These are phyloP conservation scores for Aplysia californica DNA, from an alignment of 1,140 invertebrate species.

Conservation along the genomic window DNA sequence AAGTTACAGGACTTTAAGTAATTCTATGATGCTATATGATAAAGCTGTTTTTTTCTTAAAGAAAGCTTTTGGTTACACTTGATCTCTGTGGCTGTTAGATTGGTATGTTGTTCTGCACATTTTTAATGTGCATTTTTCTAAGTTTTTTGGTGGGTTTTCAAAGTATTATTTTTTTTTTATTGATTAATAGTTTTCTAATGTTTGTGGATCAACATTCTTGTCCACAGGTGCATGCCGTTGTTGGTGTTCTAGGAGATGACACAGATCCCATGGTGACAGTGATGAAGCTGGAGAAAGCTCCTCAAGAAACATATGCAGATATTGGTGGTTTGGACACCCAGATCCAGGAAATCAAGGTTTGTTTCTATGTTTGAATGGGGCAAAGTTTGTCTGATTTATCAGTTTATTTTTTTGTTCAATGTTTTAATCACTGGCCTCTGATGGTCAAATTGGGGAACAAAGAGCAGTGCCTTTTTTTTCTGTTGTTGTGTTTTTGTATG, in stretches of 20 bases:
- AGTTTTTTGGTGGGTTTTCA: too few relatives aligned
- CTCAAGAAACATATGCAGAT: conserved; percentile 99
- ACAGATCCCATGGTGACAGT: conserved; percentile 99
- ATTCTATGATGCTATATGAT: not conserved
- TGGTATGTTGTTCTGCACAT: too few relatives aligned
- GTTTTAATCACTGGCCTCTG: too few relatives aligned
- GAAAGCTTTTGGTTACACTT: not conserved
- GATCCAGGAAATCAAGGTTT: conserved; percentile 97
- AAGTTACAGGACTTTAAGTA: too few relatives aligned
- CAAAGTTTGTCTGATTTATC: not conserved
- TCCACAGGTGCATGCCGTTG: conserved; percentile 93
- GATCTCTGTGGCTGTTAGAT: too few relatives aligned
- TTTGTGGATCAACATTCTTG: too few relatives aligned
- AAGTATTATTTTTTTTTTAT: too few relatives aligned
- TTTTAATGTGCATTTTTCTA: too few relatives aligned
- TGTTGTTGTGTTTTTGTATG: too few relatives aligned
- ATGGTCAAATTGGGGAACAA: too few relatives aligned
- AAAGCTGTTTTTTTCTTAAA: not conserved
- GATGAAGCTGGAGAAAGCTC: conserved; percentile 99
- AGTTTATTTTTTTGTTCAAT: not conserved
- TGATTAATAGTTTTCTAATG: too few relatives aligned
- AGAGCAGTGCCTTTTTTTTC: too few relatives aligned
- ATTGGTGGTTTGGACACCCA: conserved; percentile 99
- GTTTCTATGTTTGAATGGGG: not conserved
- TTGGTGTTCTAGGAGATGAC: conserved; percentile 98